phyloP scores from a whole-genome alignment of 2,113 vertebrate genomes.

The Oxygymnocypris stewartii region DNA sequence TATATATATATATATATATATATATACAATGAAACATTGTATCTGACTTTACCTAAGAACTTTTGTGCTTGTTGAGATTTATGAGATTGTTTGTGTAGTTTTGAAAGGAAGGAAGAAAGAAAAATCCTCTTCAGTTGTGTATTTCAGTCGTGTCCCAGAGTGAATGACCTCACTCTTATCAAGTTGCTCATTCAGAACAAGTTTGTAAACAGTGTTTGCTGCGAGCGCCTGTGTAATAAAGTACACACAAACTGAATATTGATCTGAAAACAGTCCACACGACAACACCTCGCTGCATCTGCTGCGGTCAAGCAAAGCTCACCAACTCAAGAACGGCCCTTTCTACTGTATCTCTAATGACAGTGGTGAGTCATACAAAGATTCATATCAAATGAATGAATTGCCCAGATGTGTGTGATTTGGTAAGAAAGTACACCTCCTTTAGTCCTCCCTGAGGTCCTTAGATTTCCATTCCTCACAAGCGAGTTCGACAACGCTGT shows the following conservation, averaged over 20 bases:
- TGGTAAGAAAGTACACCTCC: slow-evolving; percentile 29
- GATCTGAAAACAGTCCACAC: neutral
- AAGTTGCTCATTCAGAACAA: neutral
- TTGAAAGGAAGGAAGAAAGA: neutral
- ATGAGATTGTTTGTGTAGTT: neutral
- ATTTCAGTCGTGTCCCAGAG: slow-evolving; percentile 1
- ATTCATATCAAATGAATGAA: slow-evolving; percentile 5
- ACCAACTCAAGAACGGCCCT: neutral
- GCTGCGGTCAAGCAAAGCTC: neutral
- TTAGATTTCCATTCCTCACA: slow-evolving; percentile 9
- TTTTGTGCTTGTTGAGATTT: neutral
- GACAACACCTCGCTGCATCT: slow-evolving; percentile 12
- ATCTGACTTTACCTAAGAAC: too few species aligned
- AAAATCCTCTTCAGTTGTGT: neutral
- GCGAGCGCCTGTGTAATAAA: neutral
- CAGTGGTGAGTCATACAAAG: slow-evolving; percentile 12
- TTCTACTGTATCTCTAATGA: slow-evolving; percentile 12
- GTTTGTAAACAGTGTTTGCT: neutral
- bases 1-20: too few species aligned
- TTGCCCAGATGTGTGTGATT: slow-evolving; percentile 43
- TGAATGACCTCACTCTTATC: slow-evolving; percentile 18
- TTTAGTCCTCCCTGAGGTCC: slow-evolving; percentile 32
- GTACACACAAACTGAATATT: slow-evolving; percentile 2
- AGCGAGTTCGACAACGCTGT: slow-evolving; percentile 19
- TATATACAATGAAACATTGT: too few species aligned